These are phyloP conservation scores for Chrysolophus pictus DNA, from an alignment of 2,797 vertebrate species.

Conservation along the genomic window DNA sequence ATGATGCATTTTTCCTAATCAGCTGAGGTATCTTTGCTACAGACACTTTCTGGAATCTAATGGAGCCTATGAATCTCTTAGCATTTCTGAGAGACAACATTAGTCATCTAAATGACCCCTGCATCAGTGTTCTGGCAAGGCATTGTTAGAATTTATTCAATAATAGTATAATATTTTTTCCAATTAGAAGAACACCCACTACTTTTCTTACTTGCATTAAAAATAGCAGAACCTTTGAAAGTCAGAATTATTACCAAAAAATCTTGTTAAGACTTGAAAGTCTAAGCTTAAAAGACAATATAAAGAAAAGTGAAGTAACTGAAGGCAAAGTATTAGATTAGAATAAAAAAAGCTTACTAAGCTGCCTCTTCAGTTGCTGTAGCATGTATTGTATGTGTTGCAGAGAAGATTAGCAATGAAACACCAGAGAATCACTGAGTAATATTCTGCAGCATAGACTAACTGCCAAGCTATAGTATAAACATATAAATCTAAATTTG, in stretches of 20 bases:
- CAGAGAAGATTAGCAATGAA: not conserved
- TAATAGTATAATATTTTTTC: slow-evolving; percentile 1
- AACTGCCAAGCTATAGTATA: not conserved
- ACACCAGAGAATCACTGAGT: not conserved
- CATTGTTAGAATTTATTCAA: not conserved
- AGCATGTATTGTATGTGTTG: not conserved
- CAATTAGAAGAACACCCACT: not conserved
- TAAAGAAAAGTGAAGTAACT: not conserved
- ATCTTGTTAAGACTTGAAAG: not conserved
- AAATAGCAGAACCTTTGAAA: not conserved
- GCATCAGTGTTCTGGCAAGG: slow-evolving; percentile 9
- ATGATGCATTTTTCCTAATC: not conserved
- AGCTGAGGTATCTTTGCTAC: not conserved
- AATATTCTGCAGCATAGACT: not conserved
- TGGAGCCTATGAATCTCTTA: not conserved
- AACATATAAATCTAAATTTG: not conserved
- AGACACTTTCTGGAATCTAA: not conserved
- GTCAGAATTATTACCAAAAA: not conserved
- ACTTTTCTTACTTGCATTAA: not conserved
- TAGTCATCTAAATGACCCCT: not conserved
- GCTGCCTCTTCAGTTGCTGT: not conserved
- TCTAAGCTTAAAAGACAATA: not conserved
- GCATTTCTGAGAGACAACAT: not conserved
- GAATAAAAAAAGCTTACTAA: not conserved
- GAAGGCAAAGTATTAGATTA: not conserved